These are phyloP conservation scores for Peromyscus attwateri DNA, from an alignment of 2,797 vertebrate species.

Conservation along the genomic window DNA sequence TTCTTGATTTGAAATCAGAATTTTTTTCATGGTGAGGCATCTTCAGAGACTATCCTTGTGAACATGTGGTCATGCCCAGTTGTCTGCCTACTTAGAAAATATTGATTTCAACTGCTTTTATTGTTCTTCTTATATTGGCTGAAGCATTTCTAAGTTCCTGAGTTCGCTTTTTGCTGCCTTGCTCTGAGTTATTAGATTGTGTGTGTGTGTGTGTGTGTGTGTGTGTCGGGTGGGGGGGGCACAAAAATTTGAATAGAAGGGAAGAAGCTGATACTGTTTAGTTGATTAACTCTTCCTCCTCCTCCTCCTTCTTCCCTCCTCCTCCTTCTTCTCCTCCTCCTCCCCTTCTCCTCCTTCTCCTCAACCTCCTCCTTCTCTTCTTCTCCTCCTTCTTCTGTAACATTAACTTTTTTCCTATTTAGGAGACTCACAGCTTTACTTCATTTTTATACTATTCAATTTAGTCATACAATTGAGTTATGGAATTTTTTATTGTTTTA, in stretches of 20 bases:
- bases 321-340: slow-evolving; percentile 21
- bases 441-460: slow-evolving; percentile 11
- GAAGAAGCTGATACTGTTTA: slow-evolving; percentile 72
- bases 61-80: neutral
- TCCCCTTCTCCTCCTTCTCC: neutral
- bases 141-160: neutral
- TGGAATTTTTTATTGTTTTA: neutral
- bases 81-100: neutral
- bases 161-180: slow-evolving; percentile 69
- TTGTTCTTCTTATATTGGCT: slow-evolving; percentile 54
- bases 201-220: neutral
- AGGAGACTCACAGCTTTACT: slow-evolving; percentile 26
- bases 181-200: slow-evolving; percentile 15
- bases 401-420: slow-evolving; percentile 49
- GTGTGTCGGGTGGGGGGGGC: neutral
- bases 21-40: slow-evolving; percentile 45
- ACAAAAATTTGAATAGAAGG: slow-evolving; percentile 67
- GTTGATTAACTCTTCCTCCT: slow-evolving; percentile 39
- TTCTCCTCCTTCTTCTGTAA: slow-evolving; percentile 12
- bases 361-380: neutral
- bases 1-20: slow-evolving; percentile 75
- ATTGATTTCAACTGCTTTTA: slow-evolving; percentile 54
- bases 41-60: slow-evolving; percentile 21
- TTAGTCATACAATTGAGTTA: slow-evolving; percentile 12
- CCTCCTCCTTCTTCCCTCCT: neutral